phyloP scores from a whole-genome alignment of 2,113 vertebrate species.

The Chlorocebus sabaeus region DNA sequence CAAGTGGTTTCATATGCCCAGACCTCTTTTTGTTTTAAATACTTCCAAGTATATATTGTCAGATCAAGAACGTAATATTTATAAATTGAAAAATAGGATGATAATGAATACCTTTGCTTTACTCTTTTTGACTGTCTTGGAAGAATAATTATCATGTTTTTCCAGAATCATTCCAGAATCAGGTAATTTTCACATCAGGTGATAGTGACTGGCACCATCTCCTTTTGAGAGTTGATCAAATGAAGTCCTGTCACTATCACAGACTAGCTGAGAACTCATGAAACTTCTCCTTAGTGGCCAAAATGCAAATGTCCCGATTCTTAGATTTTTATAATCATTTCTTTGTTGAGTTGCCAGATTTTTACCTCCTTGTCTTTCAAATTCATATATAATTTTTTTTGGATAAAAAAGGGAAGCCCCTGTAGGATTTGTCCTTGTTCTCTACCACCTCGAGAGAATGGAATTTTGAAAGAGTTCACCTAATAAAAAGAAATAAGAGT shows the following conservation, averaged over 20 bases:
- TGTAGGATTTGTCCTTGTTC: conserved; percentile 44
- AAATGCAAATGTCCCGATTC: not conserved
- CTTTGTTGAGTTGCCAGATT: conserved; percentile 1
- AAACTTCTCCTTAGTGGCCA: not conserved
- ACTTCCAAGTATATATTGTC: not conserved
- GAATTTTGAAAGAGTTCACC: conserved; percentile 49
- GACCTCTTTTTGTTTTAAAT: not conserved
- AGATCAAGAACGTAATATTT: not conserved
- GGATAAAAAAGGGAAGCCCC: not conserved
- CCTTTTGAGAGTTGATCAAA: not conserved
- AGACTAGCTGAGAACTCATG: not conserved
- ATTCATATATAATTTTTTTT: conserved; percentile 26
- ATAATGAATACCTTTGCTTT: not conserved
- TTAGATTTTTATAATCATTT: not conserved
- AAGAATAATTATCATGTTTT: not conserved
- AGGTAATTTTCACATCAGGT: conserved; percentile 12
- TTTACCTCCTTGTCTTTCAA: conserved; percentile 10
- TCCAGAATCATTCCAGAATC: not conserved
- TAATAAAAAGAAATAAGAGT: conserved; percentile 40
- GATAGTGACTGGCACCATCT: not conserved
- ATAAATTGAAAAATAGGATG: not conserved
- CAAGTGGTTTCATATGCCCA: not conserved
- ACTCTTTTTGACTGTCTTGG: conserved; percentile 4
- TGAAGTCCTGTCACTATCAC: not conserved
- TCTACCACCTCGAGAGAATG: conserved; percentile 46